These are phyloP conservation scores for Aleiodes alternator DNA, from an alignment of 2,888 invertebrate species.

Conservation along the genomic window DNA sequence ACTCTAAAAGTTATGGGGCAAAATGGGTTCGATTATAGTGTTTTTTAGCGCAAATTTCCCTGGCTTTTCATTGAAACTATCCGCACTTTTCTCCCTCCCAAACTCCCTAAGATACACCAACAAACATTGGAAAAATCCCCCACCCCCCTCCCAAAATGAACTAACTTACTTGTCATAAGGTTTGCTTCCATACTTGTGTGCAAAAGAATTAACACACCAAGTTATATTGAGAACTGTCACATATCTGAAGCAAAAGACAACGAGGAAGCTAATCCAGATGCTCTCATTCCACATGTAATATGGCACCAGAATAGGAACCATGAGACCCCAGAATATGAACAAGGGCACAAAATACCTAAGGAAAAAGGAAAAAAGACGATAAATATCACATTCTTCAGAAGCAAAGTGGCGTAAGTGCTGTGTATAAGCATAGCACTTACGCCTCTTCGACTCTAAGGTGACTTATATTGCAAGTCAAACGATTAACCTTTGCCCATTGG, in stretches of 20 bases:
- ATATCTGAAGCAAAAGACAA: slow-evolving; percentile 81
- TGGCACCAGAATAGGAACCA: slow-evolving; percentile 82
- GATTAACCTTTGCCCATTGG: neutral
- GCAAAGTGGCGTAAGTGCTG: no score
- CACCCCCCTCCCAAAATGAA: neutral
- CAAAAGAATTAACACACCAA: slow-evolving; percentile 89
- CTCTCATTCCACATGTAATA: slow-evolving; percentile 83
- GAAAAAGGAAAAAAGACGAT: slow-evolving; percentile 61
- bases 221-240: slow-evolving; percentile 83
- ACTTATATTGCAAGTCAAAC: neutral
- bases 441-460: no score
- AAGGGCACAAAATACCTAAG: slow-evolving; percentile 82
- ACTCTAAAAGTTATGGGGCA: neutral
- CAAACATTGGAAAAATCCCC: no score
- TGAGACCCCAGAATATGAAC: slow-evolving; percentile 79
- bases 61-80: neutral
- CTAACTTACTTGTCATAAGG: slow-evolving; percentile 59
- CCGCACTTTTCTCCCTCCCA: neutral
- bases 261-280: slow-evolving; percentile 79
- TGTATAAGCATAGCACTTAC: no score
- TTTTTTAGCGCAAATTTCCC: slow-evolving; percentile 3
- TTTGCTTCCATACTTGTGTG: slow-evolving; percentile 74
- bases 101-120: no score
- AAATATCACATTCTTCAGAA: neutral
- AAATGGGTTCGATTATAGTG: neutral